Evolutionary conservation across 2,113 vertebrate species (phyloP), one percentile per base, ranked within the genome.

Genomic region (Leucopsar rothschildi): DNA sequence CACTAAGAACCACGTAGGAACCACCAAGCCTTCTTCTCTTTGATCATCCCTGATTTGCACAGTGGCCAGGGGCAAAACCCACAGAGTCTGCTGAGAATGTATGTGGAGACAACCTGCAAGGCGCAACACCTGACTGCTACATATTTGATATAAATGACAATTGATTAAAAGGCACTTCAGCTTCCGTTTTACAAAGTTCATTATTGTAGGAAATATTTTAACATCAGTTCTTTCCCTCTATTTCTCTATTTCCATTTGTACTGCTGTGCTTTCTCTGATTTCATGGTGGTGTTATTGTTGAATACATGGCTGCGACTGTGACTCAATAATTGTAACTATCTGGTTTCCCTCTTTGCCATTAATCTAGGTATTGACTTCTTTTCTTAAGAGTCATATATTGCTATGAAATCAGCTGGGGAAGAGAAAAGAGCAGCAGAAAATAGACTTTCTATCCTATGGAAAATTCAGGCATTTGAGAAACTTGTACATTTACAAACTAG

Each of bases 41-140:
- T 96, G 96, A 97, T 97, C 95, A 77, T 73, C 52, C 61, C 84
- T 91, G 86, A 95, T 95, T 88, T 91, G 66, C 78, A 71, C 65
- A 65, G 45, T 66, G 87, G 86, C 93, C 94, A 84, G 91, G 66
- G 94, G 88, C 95, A 88, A 93, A 86, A 92, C 68, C 81, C 71
- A 82, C 27, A 25, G 94, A 84, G 60, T 90, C 86, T 94, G 69
- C 75, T 90, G 85, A 78, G 65, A 90, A 86, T 8, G 71, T 61
- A 83, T 3, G 47, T 31, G 47, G 77, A 64, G 80, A 90, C 64
- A 96, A 81, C 61, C 85, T 86, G 44, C 76, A 60, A 95, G 76
- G 86, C 92, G 88, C 55, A 86, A 59, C 57, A 80, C 90, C 66
- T 83, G 70, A 60, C 37, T 20, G 57, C 82, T 73, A 71, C n/a